Base-by-base conservation (phyloP, 1,140 invertebrate genomes). In the Drosophila orosa region DNA sequence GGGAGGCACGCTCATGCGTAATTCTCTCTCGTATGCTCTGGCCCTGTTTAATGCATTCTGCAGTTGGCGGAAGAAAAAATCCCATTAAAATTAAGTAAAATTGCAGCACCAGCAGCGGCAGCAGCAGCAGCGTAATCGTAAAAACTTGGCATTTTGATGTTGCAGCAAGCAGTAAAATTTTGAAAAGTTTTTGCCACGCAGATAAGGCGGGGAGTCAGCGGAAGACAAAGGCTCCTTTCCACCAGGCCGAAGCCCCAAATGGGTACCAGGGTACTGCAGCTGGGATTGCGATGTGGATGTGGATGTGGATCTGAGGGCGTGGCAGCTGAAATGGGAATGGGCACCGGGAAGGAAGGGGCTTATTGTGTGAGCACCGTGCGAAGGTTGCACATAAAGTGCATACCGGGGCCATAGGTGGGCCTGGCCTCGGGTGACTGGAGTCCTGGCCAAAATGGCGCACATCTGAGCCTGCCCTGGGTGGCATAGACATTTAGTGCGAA, bases 21-120 rank as follows among this genome's bases (percentile, higher is more conserved):
- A 81, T 86, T 68, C 71, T 73, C 65, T 57, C 71, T 68, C 58
- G 79, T 86, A 75, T 74, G 83, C 79, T 71, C 77, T 69, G 44
- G 84, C 84, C 75, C 84, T 72, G 85, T 89, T 87, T 87, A 87
- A 89, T 87, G 84, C 83, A 89, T 87, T 87, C 76, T 87, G 84
- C 84, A 87, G 84, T 87, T 87, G 83, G 76, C 84, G 84, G 76
- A 87, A 87, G 84, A 83, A 87, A 86, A 87, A 87, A 89, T 89
- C 80, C 90, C 89, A 90, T 90, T 90, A 90, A 90, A 90, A 90
- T 90, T 90, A 90, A 90, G 89, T 90, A 90, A 90, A 90, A 90
- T 90, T 90, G 89, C 89, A 89, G 66, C 83, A 89, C 62, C 83
- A 67, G 69, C 69, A 80, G 77, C 69, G 63, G 57, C 37, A 76